Evolutionary conservation across 2,888 invertebrate species (phyloP).

Genomic region (Sinhomidia bicolor): DNA sequence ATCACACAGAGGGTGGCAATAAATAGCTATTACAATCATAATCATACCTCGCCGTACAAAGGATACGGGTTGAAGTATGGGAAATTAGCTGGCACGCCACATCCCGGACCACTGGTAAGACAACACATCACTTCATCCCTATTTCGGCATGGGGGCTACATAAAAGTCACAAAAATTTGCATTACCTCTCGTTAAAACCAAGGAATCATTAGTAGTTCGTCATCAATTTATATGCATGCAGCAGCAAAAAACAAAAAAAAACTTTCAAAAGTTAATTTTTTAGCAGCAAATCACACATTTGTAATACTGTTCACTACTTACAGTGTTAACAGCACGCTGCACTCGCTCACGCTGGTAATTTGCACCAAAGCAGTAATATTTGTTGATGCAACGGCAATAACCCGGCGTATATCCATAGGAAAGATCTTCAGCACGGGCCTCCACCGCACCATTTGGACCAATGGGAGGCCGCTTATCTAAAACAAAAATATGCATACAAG

Average conservation of each 20-base stretch:
- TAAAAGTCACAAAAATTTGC: not conserved
- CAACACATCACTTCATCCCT: slow-evolving; percentile 80
- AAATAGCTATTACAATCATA: not conserved
- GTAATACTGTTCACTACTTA: slow-evolving; percentile 38
- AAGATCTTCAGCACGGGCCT: slow-evolving; percentile 73
- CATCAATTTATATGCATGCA: not conserved
- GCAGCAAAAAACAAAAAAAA: not conserved
- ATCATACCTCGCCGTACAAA: slow-evolving; percentile 78
- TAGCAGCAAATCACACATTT: too few relatives aligned
- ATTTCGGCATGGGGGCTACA: slow-evolving; percentile 77
- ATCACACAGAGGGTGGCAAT: too few relatives aligned
- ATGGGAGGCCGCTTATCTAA: slow-evolving; percentile 44
- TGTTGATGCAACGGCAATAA: slow-evolving; percentile 78
- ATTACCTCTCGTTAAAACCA: not conserved
- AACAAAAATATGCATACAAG: not conserved
- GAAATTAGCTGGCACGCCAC: slow-evolving; percentile 78
- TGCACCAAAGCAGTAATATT: slow-evolving; percentile 76
- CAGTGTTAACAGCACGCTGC: slow-evolving; percentile 77
- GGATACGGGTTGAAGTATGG: slow-evolving; percentile 79
- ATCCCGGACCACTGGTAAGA: slow-evolving; percentile 77
- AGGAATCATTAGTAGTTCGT: not conserved
- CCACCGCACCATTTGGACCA: not conserved
- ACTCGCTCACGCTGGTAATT: slow-evolving; percentile 71
- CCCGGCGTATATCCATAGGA: slow-evolving; percentile 74
- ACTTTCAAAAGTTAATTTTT: too few relatives aligned